Evolutionary conservation across 2,888 invertebrate species (phyloP).

Genomic region (Heliconius hortense): DNA sequence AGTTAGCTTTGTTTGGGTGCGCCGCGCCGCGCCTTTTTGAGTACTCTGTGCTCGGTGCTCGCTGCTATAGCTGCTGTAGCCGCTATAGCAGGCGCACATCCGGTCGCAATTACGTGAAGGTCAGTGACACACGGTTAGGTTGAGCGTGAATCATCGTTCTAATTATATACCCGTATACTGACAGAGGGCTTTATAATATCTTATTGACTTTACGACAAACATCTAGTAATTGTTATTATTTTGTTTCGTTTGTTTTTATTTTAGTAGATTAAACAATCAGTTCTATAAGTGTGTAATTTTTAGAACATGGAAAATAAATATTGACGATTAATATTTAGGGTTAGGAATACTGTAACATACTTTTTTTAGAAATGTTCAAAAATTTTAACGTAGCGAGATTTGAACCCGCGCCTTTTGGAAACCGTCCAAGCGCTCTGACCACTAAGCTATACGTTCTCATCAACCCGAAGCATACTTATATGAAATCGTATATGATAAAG

Average conservation of each 20-base stretch:
- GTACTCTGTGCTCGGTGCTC: conserved; percentile 56
- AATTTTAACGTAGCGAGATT: too few species aligned
- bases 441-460: too few species aligned
- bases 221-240: conserved; percentile 27
- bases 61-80: conserved; percentile 53
- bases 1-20: conserved; percentile 52
- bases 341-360: background rate
- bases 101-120: conserved; percentile 67
- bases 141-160: conserved; percentile 61
- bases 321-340: background rate
- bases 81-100: conserved; percentile 56
- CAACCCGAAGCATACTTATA: too few species aligned
- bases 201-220: conserved; percentile 35
- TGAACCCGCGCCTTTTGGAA: too few species aligned
- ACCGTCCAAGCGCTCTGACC: too few species aligned
- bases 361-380: too few species aligned
- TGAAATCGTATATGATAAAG: background rate
- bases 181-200: conserved; percentile 6
- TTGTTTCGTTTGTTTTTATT: conserved; percentile 28
- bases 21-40: conserved; percentile 47
- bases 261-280: conserved; percentile 15
- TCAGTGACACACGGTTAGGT: conserved; percentile 63
- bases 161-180: conserved; percentile 55
- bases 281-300: background rate
- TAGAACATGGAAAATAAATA: background rate